Conservation (phyloP, 2,113 vertebrate species). For the Empidonax traillii region DNA sequence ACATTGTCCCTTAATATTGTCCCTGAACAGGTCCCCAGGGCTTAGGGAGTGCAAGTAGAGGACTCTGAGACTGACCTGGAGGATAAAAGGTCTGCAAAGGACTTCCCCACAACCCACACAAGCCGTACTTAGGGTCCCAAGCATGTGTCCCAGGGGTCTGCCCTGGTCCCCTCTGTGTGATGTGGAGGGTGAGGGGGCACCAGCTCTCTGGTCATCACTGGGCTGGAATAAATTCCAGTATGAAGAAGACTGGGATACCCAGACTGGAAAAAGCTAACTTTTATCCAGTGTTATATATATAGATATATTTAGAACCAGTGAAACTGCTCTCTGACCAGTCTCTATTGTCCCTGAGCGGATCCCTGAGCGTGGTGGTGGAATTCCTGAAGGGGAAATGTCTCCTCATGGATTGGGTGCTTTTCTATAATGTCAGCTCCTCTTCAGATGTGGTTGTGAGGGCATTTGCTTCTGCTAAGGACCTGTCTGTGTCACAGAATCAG, state of each 20-base stretch:
- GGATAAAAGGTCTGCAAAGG: neutral
- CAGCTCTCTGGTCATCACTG: fast-evolving
- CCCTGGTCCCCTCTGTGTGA: neutral
- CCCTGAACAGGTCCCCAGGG: neutral
- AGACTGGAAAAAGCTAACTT: neutral
- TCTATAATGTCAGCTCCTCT: neutral
- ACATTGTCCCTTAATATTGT: neutral
- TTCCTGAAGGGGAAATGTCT: neutral
- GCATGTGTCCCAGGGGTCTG: neutral
- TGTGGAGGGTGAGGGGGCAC: neutral
- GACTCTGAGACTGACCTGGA: neutral
- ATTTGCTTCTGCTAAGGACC: neutral
- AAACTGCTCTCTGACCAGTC: neutral
- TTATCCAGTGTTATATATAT: neutral
- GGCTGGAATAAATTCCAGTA: neutral
- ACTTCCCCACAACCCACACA: neutral
- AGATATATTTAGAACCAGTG: neutral
- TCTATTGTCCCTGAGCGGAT: neutral
- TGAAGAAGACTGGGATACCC: neutral
- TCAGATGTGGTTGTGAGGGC: neutral
- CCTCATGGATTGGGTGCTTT: neutral
- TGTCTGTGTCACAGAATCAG: neutral
- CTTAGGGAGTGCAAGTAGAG: neutral
- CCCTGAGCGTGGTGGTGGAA: neutral
- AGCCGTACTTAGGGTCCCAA: neutral